Evolutionary conservation across 1,140 invertebrate genomes (phyloP).

Genomic region (Schlechtendalia chinensis): DNA sequence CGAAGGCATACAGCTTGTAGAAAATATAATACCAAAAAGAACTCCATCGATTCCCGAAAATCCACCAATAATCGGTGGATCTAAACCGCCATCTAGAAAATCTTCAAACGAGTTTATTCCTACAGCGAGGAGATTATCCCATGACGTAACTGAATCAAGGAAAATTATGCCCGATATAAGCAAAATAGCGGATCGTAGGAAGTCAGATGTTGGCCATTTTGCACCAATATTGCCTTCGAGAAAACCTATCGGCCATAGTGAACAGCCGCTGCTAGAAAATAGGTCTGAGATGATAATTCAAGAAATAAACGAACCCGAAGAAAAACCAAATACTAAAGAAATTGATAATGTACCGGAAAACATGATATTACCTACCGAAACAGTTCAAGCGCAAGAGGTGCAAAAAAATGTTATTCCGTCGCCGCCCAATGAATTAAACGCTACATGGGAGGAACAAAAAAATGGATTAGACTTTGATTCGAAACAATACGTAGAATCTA

Average conservation of each 20-base stretch:
- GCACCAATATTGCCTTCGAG: constrained; percentile 29
- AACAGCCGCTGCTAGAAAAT: neutral
- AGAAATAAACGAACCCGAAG: constrained; percentile 21
- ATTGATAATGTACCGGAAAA: neutral
- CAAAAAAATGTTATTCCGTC: neutral
- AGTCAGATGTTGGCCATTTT: constrained; percentile 34
- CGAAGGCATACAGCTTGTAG: neutral
- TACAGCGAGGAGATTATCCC: constrained; percentile 20
- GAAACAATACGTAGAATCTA: neutral
- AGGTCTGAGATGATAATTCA: neutral
- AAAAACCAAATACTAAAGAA: neutral
- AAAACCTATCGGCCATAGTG: constrained; percentile 20
- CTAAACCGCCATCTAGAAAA: constrained; percentile 29
- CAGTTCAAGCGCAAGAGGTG: neutral
- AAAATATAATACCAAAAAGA: neutral
- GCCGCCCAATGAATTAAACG: no score
- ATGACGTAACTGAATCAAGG: constrained; percentile 40
- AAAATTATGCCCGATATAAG: constrained; percentile 45
- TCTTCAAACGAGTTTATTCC: constrained; percentile 37
- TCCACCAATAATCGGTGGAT: neutral
- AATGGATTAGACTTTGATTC: constrained; percentile 12
- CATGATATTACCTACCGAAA: neutral
- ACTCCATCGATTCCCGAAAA: constrained; percentile 23
- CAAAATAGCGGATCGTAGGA: constrained; percentile 43
- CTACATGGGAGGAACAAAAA: constrained; percentile 13